These are phyloP conservation scores for Marcusenius ussheri DNA, from an alignment of 2,113 vertebrate genomes.

Conservation along the genomic window DNA sequence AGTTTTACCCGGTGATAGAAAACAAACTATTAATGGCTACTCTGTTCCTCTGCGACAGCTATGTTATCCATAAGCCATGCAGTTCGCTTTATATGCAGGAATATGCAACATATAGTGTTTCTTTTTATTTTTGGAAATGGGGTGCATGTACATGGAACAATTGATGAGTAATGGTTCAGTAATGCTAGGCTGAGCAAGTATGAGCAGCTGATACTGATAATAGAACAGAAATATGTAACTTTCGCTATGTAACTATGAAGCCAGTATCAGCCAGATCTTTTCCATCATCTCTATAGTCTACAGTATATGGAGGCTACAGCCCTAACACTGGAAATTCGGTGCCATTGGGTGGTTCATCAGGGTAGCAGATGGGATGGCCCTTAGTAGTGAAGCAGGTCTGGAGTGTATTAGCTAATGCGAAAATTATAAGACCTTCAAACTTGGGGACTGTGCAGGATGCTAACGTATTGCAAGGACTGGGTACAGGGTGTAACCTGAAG, in stretches of 20 bases:
- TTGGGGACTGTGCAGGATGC: neutral
- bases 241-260: neutral
- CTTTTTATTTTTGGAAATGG: neutral
- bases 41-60: neutral
- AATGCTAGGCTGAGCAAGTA: neutral
- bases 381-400: neutral
- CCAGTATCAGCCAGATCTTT: neutral
- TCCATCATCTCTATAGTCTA: neutral
- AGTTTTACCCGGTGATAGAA: neutral
- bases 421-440: neutral
- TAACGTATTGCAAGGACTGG: neutral
- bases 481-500: neutral
- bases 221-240: neutral
- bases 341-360: neutral
- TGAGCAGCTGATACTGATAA: neutral
- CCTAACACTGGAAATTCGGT: neutral
- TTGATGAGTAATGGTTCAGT: neutral
- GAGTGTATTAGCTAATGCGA: neutral
- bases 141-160: neutral
- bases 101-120: neutral
- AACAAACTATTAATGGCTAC: neutral
- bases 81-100: neutral
- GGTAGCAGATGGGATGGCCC: neutral
- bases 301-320: neutral
- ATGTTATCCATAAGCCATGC: neutral